These are phyloP conservation scores for Lypha dubia DNA, from an alignment of 2,888 invertebrate species.

Conservation along the genomic window DNA sequence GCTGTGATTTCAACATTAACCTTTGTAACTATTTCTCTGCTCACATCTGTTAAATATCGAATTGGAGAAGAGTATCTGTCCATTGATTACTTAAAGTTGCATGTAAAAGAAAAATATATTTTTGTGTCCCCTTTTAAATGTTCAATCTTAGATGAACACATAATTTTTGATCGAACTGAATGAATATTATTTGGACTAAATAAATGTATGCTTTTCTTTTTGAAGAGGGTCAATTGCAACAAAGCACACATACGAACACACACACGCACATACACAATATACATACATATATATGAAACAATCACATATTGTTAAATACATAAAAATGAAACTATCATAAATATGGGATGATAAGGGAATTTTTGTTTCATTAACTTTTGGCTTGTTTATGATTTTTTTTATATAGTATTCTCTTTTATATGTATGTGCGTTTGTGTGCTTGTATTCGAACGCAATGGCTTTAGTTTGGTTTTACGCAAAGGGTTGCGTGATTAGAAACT, in stretches of 20 bases:
- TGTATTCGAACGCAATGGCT: too few species aligned
- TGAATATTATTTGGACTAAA: constrained; percentile 40
- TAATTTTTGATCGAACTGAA: constrained; percentile 82
- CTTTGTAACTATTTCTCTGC: background rate
- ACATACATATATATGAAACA: too few species aligned
- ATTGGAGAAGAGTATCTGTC: background rate
- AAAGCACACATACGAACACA: constrained; percentile 23
- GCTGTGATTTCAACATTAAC: too few species aligned
- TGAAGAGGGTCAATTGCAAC: constrained; percentile 67
- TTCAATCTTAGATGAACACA: constrained; percentile 82
- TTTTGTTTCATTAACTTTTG: constrained; percentile 70
- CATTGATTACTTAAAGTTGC: constrained; percentile 73
- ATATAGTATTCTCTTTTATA: background rate
- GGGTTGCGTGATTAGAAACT: constrained; percentile 69
- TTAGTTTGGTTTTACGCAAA: constrained; percentile 44
- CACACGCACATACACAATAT: background rate
- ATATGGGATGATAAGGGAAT: constrained; percentile 68
- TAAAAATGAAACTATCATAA: constrained; percentile 54
- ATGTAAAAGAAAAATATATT: constrained; percentile 81
- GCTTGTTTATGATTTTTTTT: constrained; percentile 66
- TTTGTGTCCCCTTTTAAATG: constrained; percentile 81
- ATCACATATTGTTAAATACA: constrained; percentile 10
- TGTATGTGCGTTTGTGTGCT: background rate
- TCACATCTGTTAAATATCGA: background rate
- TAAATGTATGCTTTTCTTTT: constrained; percentile 58